Base-by-base conservation (phyloP, 2,888 invertebrate species). In the Nematopogon swammerdamellus region DNA sequence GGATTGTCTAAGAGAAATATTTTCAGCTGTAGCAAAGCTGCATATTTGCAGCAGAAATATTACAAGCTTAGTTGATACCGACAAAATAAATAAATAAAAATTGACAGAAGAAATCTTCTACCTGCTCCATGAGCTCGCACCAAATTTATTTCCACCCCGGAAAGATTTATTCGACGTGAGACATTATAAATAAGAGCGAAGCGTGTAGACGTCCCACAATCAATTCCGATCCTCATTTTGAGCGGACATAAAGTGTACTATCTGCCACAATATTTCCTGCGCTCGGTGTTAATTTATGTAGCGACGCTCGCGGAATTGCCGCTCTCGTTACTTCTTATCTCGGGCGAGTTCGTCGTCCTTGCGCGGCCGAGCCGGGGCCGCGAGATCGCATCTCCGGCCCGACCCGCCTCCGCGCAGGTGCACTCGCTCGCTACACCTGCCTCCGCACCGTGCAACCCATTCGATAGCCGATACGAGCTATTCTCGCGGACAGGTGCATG, bases 211-310 rank as follows among this genome's bases (percentile, higher is more conserved):
- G 36, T 36, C 36, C 11, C n/a, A 36, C n/a, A 14, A 8, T 8
- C 36, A 14, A 36, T 36, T 14, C 11, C 8, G 3, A 14, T 14
- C 36, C 36, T 36, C 36, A 14, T 10, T 25, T 6, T 10, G 10
- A 6, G 5, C 36, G 11, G 11, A 14, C 36, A 36, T 36, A 36
- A 36, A 14, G 11, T 14, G 36, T 36, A 36, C 36, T 36, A 36
- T 36, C 36, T 14, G 14, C 36, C 8, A 3, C 36, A 25, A 25
- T 25, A 25, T 25, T 29, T 46, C 45, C 46, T 46, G 43, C 46
- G 48, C n/a, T n/a, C 49, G 43, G 53, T 53, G 67, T 63, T 69
- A 71, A 73, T 72, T 72, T 72, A 72, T 72, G 68, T 70, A 64
- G 62, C 59, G 62, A 69, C 68, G 62, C 62, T 62, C 61, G 57